phyloP scores from a whole-genome alignment of 1,140 invertebrate species.

The Megalopta genalis region DNA sequence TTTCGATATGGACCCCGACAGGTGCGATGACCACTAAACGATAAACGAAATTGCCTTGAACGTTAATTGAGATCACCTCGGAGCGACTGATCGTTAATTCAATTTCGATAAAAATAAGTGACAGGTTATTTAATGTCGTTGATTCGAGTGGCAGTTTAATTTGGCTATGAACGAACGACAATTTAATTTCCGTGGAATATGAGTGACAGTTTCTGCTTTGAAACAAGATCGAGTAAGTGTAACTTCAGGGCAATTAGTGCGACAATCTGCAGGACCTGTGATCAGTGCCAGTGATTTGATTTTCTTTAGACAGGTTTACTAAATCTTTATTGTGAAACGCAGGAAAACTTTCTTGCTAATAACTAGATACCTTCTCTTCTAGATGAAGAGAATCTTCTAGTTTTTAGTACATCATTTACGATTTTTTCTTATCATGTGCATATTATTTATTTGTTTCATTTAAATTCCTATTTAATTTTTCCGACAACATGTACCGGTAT shows the following conservation, averaged over 20 bases:
- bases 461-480: neutral
- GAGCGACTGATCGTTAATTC: neutral
- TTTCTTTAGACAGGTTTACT: neutral
- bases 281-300: neutral
- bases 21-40: conserved; percentile 68
- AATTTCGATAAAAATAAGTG: neutral
- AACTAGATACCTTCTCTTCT: neutral
- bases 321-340: neutral
- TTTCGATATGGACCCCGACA: conserved; percentile 92
- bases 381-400: neutral
- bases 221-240: too few relatives aligned
- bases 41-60: neutral
- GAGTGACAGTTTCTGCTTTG: too few relatives aligned
- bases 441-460: neutral
- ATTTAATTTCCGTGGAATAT: too few relatives aligned
- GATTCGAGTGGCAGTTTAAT: neutral
- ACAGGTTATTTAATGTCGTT: too few relatives aligned
- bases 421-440: neutral
- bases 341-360: neutral
- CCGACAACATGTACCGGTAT: neutral
- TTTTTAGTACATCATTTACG: neutral
- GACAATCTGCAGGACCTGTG: too few relatives aligned
- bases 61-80: too few relatives aligned
- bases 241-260: too few relatives aligned
- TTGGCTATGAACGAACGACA: too few relatives aligned